Conservation (phyloP, 23 tunicate species). For the Botrylloides violaceus region DNA sequence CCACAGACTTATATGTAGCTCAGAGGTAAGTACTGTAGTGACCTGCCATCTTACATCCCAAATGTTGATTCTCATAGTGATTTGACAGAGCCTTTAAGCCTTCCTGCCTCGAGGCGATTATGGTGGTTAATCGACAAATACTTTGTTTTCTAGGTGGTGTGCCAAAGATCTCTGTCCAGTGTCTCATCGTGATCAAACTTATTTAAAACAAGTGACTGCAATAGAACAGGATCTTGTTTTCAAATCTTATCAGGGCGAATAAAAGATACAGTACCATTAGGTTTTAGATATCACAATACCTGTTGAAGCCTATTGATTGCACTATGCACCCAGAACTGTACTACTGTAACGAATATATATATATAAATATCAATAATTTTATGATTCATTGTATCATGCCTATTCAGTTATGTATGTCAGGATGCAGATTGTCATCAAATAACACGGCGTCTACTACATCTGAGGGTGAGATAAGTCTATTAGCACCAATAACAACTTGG, state of each 20-base stretch:
- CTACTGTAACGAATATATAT: no score
- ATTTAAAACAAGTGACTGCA: neutral
- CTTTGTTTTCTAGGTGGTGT: constrained; percentile 15
- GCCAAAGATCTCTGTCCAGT: constrained; percentile 4
- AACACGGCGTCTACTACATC: constrained; percentile 32
- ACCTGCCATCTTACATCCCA: neutral
- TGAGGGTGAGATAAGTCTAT: constrained; percentile 26
- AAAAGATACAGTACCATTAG: no score
- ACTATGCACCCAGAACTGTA: no score
- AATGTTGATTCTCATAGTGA: no score
- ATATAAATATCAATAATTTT: no score
- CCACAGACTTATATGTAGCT: constrained; percentile 69
- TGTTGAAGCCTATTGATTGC: no score
- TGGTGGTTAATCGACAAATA: no score
- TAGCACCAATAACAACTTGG: constrained; percentile 37
- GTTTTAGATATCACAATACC: no score
- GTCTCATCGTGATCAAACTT: neutral
- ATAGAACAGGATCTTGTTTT: neutral
- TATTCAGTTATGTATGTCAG: no score
- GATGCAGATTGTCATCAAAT: constrained; percentile 31
- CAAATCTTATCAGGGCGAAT: neutral
- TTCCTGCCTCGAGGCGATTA: no score
- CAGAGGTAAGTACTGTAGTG: constrained; percentile 31
- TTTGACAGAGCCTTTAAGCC: no score
- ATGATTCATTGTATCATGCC: no score